Base-by-base conservation (phyloP, 92 coral and sea anemone genomes). In the Heteractis magnifica region DNA sequence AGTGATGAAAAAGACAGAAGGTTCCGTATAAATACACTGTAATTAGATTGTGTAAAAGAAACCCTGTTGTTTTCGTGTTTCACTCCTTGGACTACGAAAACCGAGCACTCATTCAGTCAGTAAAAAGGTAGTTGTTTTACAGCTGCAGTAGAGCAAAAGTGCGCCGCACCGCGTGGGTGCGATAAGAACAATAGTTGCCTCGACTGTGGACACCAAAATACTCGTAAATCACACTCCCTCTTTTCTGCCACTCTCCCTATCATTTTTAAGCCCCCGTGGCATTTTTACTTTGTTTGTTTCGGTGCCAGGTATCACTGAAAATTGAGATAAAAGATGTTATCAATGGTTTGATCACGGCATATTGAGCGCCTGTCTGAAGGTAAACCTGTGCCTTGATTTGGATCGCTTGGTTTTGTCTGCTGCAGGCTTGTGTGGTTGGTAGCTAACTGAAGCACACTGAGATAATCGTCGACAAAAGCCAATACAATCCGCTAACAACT, bases 21-120 rank as follows among this genome's bases (percentile, higher is more conserved):
- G 49, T 68, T 68, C 73, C 26, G 23, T 68, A 68, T 68, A 68
- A 68, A 26, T 68, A 26, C 49, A 26, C 44, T 3, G 23, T 68
- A 68, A 68, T 20, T 20, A 10, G 73, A 68, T 68, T 68, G 73
- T 21, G 73, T 20, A 68, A 68, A 68, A 68, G 73, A 68, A 68
- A 68, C 73, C 49, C 15, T 68, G 49, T 13, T 68, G 70, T 13
- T 56, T 56, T 9, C 23, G 70, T 55, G 12, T 62, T 62, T 62
- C 70, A 62, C 9, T 62, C 44, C 44, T 34, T 34, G 44, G 44
- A 34, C 44, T 34, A 34, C 26, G 26, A 26, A 26, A 34, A 34
- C 44, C 44, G 3, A 34, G 44, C 44, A 34, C 44, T 34, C 44
- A 34, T 34, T 34, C 44, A 34, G 44, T 34, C 44, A 26, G 34